Percentiles rank a stretch among this genome's conserved stretches.
Conservation (phyloP, 92 coral and sea anemone species). For the Scolanthus callimorphus region DNA sequence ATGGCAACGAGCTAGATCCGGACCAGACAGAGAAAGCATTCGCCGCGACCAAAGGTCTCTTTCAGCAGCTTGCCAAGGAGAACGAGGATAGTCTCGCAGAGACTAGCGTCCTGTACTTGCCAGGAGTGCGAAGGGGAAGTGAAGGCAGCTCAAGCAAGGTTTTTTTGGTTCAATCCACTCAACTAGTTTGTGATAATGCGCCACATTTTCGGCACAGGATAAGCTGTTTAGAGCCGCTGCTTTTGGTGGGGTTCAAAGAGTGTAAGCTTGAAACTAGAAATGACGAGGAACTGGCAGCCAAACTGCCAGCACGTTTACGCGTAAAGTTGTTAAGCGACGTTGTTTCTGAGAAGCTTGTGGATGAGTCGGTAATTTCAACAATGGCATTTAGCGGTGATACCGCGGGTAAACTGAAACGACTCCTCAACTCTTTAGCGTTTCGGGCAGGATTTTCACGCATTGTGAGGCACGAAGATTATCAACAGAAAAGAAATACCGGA, state of each 20-base stretch:
- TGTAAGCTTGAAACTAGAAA: slow-evolving; percentile 12
- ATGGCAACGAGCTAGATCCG: slow-evolving; percentile 26
- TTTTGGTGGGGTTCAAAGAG: slow-evolving; percentile 22
- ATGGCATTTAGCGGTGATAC: too few relatives aligned
- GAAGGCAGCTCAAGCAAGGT: slow-evolving; percentile 10
- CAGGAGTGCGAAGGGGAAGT: slow-evolving; percentile 1
- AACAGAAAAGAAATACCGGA: background rate
- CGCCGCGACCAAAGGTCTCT: slow-evolving; percentile 43
- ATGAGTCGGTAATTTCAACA: too few relatives aligned
- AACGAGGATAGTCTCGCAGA: background rate
- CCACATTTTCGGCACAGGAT: slow-evolving; percentile 41
- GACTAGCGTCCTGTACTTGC: slow-evolving; percentile 13
- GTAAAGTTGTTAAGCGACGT: slow-evolving; percentile 28
- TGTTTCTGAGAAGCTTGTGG: slow-evolving; percentile 20
- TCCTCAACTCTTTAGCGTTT: slow-evolving; percentile 22
- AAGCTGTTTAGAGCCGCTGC: background rate
- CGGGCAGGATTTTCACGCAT: slow-evolving; percentile 28
- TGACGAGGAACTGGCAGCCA: slow-evolving; percentile 13
- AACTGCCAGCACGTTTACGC: slow-evolving; percentile 19
- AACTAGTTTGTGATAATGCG: slow-evolving; percentile 24
- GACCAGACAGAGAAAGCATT: slow-evolving; percentile 8
- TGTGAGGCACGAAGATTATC: slow-evolving; percentile 17
- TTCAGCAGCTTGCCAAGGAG: slow-evolving; percentile 19
- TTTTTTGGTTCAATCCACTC: too few relatives aligned
- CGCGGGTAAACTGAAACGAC: slow-evolving; percentile 10